Conservation (phyloP, 2,888 invertebrate species). For the Bombylius discolor region DNA sequence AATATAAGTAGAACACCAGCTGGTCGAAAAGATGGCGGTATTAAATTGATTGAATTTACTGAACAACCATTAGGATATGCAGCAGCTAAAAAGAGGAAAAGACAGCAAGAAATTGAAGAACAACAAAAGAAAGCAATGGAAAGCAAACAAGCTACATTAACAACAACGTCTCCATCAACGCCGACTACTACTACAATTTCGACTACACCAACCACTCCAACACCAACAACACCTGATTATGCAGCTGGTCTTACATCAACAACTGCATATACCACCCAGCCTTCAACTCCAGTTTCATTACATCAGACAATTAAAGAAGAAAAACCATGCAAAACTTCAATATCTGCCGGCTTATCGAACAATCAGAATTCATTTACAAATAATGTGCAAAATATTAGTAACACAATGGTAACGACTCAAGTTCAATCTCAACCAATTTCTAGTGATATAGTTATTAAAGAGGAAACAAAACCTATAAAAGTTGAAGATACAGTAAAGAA, state of each 20-base stretch:
- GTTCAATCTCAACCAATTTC: background rate
- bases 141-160: constrained; percentile 35
- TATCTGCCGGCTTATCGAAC: background rate
- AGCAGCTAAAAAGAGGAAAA: constrained; percentile 75
- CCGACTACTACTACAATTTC: constrained; percentile 26
- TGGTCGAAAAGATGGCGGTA: constrained; percentile 76
- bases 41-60: constrained; percentile 84
- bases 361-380: background rate
- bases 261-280: constrained; percentile 36
- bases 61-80: constrained; percentile 81
- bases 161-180: constrained; percentile 27
- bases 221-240: constrained; percentile 60
- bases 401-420: background rate
- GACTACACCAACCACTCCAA: constrained; percentile 27
- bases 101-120: constrained; percentile 60
- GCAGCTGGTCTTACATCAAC: constrained; percentile 62
- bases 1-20: constrained; percentile 49
- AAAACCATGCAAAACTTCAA: constrained; percentile 2
- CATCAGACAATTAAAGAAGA: constrained; percentile 13
- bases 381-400: constrained; percentile 6
- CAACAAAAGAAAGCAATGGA: constrained; percentile 48
- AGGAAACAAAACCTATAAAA: background rate
- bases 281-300: constrained; percentile 28
- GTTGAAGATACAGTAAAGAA: constrained; percentile 22
- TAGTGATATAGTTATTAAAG: background rate